phyloP scores from a whole-genome alignment of 2,888 invertebrate species.

The Ditula angustiorana region DNA sequence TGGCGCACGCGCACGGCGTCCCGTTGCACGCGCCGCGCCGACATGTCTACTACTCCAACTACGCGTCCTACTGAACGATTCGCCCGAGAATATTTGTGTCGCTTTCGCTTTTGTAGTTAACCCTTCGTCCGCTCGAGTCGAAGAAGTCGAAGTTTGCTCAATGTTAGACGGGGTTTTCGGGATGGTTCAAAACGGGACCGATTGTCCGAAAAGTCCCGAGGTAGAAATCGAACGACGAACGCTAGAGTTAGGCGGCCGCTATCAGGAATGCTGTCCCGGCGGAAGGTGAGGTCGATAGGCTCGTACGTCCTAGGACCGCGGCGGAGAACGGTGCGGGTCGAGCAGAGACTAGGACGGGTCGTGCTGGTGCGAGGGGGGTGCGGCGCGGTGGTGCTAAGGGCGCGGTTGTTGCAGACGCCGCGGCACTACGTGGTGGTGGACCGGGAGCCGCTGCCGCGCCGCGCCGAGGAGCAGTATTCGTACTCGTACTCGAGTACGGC shows the following conservation, averaged over 20 bases:
- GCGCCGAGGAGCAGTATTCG: slow-evolving; percentile 93
- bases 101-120: slow-evolving; percentile 75
- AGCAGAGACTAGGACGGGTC: slow-evolving; percentile 47
- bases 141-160: slow-evolving; percentile 28
- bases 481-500: slow-evolving; percentile 91
- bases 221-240: neutral
- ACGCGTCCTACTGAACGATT: slow-evolving; percentile 75
- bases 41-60: slow-evolving; percentile 83
- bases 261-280: slow-evolving; percentile 26
- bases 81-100: slow-evolving; percentile 67
- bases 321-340: slow-evolving; percentile 12
- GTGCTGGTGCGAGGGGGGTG: slow-evolving; percentile 68
- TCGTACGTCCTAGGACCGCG: slow-evolving; percentile 10
- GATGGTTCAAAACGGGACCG: neutral
- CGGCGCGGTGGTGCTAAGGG: slow-evolving; percentile 61
- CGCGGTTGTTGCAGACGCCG: slow-evolving; percentile 91
- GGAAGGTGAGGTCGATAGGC: slow-evolving; percentile 31
- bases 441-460: slow-evolving; percentile 89
- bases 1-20: slow-evolving; percentile 87
- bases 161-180: slow-evolving; percentile 16
- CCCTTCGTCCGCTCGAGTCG: slow-evolving; percentile 17
- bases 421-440: slow-evolving; percentile 95
- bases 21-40: slow-evolving; percentile 79
- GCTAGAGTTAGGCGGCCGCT: slow-evolving; percentile 23
- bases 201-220: neutral